These are phyloP conservation scores for Drosophila affinis DNA, from an alignment of 2,888 invertebrate genomes.

Conservation along the genomic window DNA sequence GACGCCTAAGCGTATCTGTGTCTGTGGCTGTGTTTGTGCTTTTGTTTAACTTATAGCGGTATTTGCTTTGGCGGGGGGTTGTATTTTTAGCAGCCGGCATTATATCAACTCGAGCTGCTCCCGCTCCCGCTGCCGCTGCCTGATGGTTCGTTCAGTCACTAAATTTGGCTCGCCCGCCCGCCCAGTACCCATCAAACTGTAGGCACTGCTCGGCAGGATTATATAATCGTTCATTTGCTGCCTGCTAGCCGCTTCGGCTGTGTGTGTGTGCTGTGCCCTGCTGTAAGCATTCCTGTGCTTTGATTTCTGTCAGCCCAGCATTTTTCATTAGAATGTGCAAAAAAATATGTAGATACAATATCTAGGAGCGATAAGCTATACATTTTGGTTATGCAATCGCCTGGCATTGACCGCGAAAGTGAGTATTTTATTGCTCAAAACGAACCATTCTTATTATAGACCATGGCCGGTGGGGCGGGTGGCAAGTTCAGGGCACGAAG, in stretches of 20 bases:
- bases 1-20: not conserved
- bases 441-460: slow-evolving; percentile 33
- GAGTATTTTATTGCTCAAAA: slow-evolving; percentile 15
- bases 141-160: slow-evolving; percentile 30
- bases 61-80: slow-evolving; percentile 42
- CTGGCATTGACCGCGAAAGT: slow-evolving; percentile 70
- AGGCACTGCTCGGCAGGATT: slow-evolving; percentile 24
- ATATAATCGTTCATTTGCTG: slow-evolving; percentile 47
- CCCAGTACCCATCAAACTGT: slow-evolving; percentile 53
- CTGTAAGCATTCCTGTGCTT: slow-evolving; percentile 6
- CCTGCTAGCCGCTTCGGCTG: not conserved
- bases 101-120: slow-evolving; percentile 56
- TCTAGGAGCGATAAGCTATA: slow-evolving; percentile 3
- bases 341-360: slow-evolving; percentile 26
- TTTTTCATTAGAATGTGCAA: not conserved
- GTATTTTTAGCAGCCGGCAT: slow-evolving; percentile 75
- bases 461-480: not conserved
- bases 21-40: slow-evolving; percentile 18
- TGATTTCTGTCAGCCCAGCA: slow-evolving; percentile 33
- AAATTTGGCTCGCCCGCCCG: slow-evolving; percentile 56
- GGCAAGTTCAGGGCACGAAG: slow-evolving; percentile 59
- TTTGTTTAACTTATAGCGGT: slow-evolving; percentile 29
- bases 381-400: slow-evolving; percentile 36
- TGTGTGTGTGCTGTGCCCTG: slow-evolving; percentile 11
- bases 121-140: too few relatives aligned